Conservation (phyloP, 2,113 vertebrate species). For the Oryzias javanicus region DNA sequence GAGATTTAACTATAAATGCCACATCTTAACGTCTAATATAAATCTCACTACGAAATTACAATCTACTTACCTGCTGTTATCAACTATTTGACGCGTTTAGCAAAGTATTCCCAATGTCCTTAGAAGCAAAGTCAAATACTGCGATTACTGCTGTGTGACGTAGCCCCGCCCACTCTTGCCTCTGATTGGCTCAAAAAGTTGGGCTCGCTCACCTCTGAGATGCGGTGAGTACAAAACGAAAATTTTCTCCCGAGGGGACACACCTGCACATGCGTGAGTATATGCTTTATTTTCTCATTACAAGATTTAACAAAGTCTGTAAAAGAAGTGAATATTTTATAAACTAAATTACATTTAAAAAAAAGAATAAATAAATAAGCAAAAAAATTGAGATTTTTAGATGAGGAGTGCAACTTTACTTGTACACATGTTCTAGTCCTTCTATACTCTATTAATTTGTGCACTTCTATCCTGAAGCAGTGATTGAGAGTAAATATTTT, state of each 20-base stretch:
- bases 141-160: neutral
- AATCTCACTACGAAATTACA: neutral
- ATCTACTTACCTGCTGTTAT: conserved; percentile 59
- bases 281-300: too few species aligned
- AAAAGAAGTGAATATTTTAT: too few species aligned
- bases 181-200: conserved; percentile 25
- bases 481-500: conserved; percentile 27
- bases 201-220: neutral
- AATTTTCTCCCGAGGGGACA: too few species aligned
- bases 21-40: neutral
- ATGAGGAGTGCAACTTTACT: too few species aligned
- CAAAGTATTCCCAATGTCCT: conserved; percentile 18
- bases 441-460: neutral
- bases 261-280: too few species aligned
- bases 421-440: too few species aligned
- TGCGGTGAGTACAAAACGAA: neutral
- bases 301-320: too few species aligned
- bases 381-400: too few species aligned
- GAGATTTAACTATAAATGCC: too few species aligned
- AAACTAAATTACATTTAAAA: too few species aligned
- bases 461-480: neutral
- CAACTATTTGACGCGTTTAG: neutral
- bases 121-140: conserved; percentile 18
- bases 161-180: conserved; percentile 38
- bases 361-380: too few species aligned